Base-by-base conservation (phyloP, 2,797 vertebrate species). In the Leptatherina wallacei region DNA sequence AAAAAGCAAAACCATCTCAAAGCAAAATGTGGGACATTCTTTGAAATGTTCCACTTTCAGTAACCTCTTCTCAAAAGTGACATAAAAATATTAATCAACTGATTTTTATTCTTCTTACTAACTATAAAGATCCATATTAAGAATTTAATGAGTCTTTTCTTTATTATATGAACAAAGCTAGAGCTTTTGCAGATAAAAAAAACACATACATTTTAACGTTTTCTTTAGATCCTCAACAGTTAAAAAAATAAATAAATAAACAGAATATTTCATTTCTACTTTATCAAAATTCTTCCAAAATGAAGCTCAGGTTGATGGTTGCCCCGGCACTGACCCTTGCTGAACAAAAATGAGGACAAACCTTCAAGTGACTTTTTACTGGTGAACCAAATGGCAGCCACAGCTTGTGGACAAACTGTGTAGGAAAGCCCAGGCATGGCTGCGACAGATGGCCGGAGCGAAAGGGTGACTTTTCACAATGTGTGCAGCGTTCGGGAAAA, bases 321-420 rank as follows among this genome's bases (percentile, higher is more conserved):
- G 85, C 79, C 83, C 82, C 33, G 61, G 70, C 44, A 18, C n/a
- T 83, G 86, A 87, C 73, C 83, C 74, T 47, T 12, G 24, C 29
- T 62, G 73, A 47, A 64, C 64, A 70, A 73, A 87, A 91, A 90
- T 62, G 35, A 80, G 85, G 85, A 85, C 84, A 82, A 88, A 86
- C 76, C 81, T 85, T 71, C 11, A 9, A 80, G 73, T 78, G 86
- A 77, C 78, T 85, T 86, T 82, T 84, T 7, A 80, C 51, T 65
- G 64, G 60, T 44, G 24, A 82, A 86, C 65, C 90, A 92, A 92
- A 90, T 85, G 89, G 88, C 85, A 68, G 71, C 74, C 75, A 71
- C 90, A 89, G 89, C 88, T 90, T 90, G 90, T 89, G 85, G 86
- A 86, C 88, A 90, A 85, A 90, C 75, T 84, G 87, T 65, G 85